Evolutionary conservation across 2,797 vertebrate genomes (phyloP), one percentile per base, ranked within the genome.

Genomic region (Toxotes lorentzi): DNA sequence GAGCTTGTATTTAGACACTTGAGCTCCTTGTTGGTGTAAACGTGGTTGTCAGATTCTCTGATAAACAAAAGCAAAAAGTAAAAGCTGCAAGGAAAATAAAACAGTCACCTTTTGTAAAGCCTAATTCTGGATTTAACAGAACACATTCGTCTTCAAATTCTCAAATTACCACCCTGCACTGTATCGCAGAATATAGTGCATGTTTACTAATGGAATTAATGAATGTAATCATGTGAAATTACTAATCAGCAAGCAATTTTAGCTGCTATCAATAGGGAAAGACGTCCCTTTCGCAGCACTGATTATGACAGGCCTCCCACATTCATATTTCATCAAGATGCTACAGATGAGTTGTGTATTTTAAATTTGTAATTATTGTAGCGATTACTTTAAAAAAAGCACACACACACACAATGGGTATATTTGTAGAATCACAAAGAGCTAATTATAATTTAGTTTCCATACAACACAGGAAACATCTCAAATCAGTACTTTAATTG

Each of bases 171-270:
- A 19, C 7, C 40, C n/a, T 21, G 16, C n/a, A 45, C 23, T 41
- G 35, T 54, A 43, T 48, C 40, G 73, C 50, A 27, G 17, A 69
- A 58, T 50, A 76, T 41, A 40, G 17, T 43, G 14, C 35, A 57
- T 76, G 43, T 65, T 79, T 70, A 65, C 53, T 57, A 41, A 58
- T 75, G 17, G 58, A 65, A 79, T 79, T 78, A 68, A 57, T 62
- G 10, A 70, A 59, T 27, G 19, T 70, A 75, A 76, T 84, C 41
- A 65, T 73, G 40, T 64, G 43, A 70, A 82, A 79, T 82, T 40
- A 69, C 68, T 77, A 53, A 82, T 81, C 71, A 73, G 54, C 66
- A 59, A 70, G 62, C 40, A 23, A 65, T 74, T 72, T 69, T 35
- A 70, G 59, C 47, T 67, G 64, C 32, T 51, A 23, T 80, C 43